Evolutionary conservation across 2,113 vertebrate genomes (phyloP).

Genomic region (Manacus vitellinus): DNA sequence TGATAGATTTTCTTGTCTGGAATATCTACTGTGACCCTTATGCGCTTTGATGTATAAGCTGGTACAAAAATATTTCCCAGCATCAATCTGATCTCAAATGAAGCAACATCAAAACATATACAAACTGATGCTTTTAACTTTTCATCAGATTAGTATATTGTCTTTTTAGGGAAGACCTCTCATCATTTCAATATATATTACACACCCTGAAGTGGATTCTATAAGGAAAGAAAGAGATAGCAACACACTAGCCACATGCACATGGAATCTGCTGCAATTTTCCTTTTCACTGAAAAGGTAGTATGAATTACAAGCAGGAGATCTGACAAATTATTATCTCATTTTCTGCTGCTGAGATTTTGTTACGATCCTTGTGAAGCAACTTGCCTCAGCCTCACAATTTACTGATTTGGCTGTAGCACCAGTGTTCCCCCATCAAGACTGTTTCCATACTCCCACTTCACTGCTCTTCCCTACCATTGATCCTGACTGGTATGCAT

Average conservation of each 20-base stretch:
- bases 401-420: background rate
- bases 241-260: rapidly evolving
- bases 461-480: constrained; percentile 76
- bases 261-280: background rate
- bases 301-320: background rate
- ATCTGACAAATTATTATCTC: background rate
- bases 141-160: background rate
- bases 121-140: background rate
- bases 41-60: rapidly evolving
- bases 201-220: background rate
- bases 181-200: background rate
- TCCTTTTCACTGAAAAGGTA: background rate
- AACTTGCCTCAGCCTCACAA: background rate
- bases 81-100: background rate
- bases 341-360: background rate
- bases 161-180: background rate
- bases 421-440: background rate
- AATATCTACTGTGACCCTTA: background rate
- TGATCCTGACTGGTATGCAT: constrained; percentile 80
- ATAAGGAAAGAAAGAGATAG: background rate
- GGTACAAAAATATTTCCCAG: background rate
- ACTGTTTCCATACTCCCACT: background rate
- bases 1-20: constrained; percentile 21
- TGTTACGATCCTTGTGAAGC: background rate
- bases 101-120: background rate